phyloP scores from a whole-genome alignment of 2,888 invertebrate species.

The Oxycera nigricornis region DNA sequence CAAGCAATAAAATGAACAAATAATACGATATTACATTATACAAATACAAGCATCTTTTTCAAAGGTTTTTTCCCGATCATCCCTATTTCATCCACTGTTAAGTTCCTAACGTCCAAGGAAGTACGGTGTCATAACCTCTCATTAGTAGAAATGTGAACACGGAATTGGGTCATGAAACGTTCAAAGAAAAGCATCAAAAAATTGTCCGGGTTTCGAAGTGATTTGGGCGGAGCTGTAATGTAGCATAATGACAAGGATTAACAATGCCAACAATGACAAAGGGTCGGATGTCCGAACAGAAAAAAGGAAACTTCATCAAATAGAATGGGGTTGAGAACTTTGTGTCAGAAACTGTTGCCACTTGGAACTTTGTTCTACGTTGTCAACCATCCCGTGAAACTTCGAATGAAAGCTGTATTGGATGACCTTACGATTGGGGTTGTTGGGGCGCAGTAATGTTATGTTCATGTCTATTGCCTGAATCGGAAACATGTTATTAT shows the following conservation, averaged over 20 bases:
- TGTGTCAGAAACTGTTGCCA: conserved; percentile 15
- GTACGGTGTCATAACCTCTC: conserved; percentile 40
- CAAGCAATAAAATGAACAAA: too few relatives aligned
- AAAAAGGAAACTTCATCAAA: conserved; percentile 26
- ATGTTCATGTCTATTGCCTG: not conserved
- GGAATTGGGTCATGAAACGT: conserved; percentile 18
- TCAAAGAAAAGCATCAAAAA: conserved; percentile 11
- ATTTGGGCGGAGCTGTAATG: not conserved
- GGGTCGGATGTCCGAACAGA: conserved; percentile 30
- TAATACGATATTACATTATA: too few relatives aligned
- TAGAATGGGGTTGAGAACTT: not conserved
- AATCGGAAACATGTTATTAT: not conserved
- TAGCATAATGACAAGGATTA: conserved; percentile 32
- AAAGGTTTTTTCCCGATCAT: too few relatives aligned
- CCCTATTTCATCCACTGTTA: too few relatives aligned
- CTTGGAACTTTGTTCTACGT: not conserved
- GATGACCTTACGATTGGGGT: not conserved
- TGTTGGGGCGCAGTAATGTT: not conserved
- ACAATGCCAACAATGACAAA: conserved; percentile 34
- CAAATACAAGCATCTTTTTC: too few relatives aligned
- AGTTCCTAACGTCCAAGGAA: conserved; percentile 22
- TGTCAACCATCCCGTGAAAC: not conserved
- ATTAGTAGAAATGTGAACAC: conserved; percentile 32
- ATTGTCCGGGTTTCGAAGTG: not conserved
- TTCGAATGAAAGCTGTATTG: not conserved